These are phyloP conservation scores for Xiphophorus hellerii DNA, from an alignment of 2,113 vertebrate genomes.

Conservation along the genomic window DNA sequence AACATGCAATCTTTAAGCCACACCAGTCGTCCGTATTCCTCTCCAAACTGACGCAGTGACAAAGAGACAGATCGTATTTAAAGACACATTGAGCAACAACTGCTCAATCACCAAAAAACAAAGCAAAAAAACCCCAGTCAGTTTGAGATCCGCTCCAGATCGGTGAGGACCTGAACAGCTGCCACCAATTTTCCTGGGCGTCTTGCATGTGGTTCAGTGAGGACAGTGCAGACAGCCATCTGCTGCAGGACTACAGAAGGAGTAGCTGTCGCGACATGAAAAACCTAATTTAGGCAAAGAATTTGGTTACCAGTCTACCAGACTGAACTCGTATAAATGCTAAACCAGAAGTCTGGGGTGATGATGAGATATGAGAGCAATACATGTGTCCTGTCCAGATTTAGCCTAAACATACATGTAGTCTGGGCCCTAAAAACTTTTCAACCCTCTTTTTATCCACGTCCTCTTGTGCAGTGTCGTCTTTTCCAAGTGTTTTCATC, in stretches of 20 bases:
- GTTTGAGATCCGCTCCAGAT: slow-evolving; percentile 63
- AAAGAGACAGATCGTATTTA: slow-evolving; percentile 13
- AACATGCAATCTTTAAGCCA: slow-evolving; percentile 49
- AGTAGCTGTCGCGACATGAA: slow-evolving; percentile 65
- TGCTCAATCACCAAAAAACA: not conserved
- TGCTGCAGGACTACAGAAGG: slow-evolving; percentile 69
- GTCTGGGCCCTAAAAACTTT: too few species aligned
- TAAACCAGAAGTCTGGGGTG: slow-evolving; percentile 39
- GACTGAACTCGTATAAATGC: slow-evolving; percentile 34
- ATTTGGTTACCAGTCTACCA: slow-evolving; percentile 44
- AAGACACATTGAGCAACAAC: not conserved
- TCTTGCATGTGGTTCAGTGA: slow-evolving; percentile 68
- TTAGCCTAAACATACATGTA: too few species aligned
- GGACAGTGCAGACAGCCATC: slow-evolving; percentile 72
- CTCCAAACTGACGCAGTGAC: slow-evolving; percentile 8
- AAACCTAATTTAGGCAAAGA: slow-evolving; percentile 73
- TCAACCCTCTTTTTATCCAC: not conserved
- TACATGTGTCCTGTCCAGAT: not conserved
- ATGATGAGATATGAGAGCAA: slow-evolving; percentile 1
- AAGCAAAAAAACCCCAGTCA: not conserved
- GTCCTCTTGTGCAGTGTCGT: slow-evolving; percentile 13
- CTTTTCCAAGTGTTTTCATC: too few species aligned
- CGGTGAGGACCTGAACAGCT: slow-evolving; percentile 68
- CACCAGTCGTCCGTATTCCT: slow-evolving; percentile 40
- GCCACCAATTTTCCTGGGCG: slow-evolving; percentile 75